Conservation (phyloP, 2,888 invertebrate genomes). For the Platyscelio sp. region DNA sequence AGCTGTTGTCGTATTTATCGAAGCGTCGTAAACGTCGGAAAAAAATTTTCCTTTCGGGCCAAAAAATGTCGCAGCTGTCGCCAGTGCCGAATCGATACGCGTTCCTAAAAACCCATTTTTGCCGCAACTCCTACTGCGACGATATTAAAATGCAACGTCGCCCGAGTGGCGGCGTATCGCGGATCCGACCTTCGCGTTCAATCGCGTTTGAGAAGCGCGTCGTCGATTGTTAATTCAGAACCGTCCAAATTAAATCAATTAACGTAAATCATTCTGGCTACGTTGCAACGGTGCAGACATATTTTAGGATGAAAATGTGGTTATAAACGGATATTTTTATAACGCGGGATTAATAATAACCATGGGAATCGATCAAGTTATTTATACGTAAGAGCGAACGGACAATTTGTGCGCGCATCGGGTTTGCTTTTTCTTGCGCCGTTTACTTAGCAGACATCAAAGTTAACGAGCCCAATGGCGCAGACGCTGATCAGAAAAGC, state of each 20-base stretch:
- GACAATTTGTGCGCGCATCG: slow-evolving; percentile 29
- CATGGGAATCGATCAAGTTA: slow-evolving; percentile 32
- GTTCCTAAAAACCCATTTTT: slow-evolving; percentile 31
- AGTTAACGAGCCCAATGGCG: slow-evolving; percentile 42
- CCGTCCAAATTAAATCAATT: slow-evolving; percentile 23
- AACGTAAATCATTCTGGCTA: slow-evolving; percentile 11
- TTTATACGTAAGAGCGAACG: slow-evolving; percentile 30
- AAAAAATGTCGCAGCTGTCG: slow-evolving; percentile 40
- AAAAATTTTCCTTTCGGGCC: slow-evolving; percentile 8
- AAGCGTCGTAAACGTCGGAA: not conserved
- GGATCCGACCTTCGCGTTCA: slow-evolving; percentile 20
- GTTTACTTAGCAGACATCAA: slow-evolving; percentile 36
- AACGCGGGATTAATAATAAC: slow-evolving; percentile 33
- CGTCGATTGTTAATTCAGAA: slow-evolving; percentile 26
- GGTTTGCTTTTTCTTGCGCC: slow-evolving; percentile 28
- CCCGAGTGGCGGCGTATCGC: not conserved
- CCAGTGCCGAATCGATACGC: slow-evolving; percentile 36
- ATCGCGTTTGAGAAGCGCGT: not conserved
- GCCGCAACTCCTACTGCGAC: slow-evolving; percentile 23
- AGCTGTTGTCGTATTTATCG: slow-evolving; percentile 22
- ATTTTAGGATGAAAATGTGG: slow-evolving; percentile 1
- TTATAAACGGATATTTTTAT: slow-evolving; percentile 33
- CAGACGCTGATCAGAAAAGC: slow-evolving; percentile 51
- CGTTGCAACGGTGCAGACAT: not conserved
- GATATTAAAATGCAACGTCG: slow-evolving; percentile 27